Evolutionary conservation across 2,797 vertebrate genomes (phyloP).

Genomic region (Apodemus agrarius): DNA sequence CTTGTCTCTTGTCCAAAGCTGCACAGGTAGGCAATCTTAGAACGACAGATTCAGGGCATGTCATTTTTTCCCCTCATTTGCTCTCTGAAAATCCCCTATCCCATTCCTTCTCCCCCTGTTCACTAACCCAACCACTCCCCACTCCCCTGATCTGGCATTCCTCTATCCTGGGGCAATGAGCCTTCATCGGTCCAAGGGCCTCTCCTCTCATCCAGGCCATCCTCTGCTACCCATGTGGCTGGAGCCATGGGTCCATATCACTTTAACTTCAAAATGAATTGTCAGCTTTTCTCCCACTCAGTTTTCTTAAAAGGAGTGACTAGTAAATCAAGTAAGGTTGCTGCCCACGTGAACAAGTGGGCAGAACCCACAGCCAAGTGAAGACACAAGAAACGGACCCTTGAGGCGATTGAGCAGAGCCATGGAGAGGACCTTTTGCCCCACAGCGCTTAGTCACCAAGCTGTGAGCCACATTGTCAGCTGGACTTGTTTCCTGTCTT

Average conservation of each 20-base stretch:
- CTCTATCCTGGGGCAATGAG: too few relatives aligned
- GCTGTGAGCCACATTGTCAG: background rate
- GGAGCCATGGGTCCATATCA: background rate
- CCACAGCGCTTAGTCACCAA: background rate
- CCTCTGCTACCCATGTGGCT: too few relatives aligned
- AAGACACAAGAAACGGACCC: background rate
- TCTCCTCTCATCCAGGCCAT: too few relatives aligned
- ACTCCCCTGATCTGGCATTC: too few relatives aligned
- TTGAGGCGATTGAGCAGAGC: background rate
- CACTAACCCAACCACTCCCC: too few relatives aligned
- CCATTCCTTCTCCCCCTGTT: too few relatives aligned
- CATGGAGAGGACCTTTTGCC: background rate
- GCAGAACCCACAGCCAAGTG: background rate
- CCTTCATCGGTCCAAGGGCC: too few relatives aligned
- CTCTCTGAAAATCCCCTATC: too few relatives aligned
- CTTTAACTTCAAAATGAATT: background rate
- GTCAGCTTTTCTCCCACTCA: background rate
- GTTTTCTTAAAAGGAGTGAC: conserved; percentile 42
- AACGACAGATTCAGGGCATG: background rate
- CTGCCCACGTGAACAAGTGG: background rate
- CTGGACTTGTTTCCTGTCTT: background rate
- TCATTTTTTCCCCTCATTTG: background rate
- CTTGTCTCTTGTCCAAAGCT: background rate
- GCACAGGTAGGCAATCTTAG: background rate
- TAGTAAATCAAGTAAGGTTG: conserved; percentile 12